Evolutionary conservation across 2,888 invertebrate species (phyloP).

Genomic region (Drosophila ezoana): DNA sequence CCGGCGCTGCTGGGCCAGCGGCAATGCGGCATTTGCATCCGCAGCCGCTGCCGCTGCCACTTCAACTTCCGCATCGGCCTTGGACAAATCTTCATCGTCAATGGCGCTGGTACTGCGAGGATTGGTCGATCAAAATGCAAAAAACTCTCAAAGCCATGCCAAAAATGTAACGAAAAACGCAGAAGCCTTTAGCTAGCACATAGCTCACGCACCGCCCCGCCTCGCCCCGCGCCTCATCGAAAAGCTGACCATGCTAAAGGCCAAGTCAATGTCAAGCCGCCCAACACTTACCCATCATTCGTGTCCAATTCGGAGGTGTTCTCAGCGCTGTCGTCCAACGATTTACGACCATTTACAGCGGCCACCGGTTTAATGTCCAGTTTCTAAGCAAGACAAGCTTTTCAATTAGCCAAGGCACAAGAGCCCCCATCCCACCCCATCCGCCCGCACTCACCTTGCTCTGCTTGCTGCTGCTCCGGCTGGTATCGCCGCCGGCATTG

Average conservation of each 20-base stretch:
- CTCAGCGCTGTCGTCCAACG: conserved; percentile 80
- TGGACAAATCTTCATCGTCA: conserved; percentile 74
- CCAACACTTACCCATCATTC: conserved; percentile 79
- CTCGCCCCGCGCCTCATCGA: conserved; percentile 2
- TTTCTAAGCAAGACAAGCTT: conserved; percentile 61
- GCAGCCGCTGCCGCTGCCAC: conserved; percentile 20
- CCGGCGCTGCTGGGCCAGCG: conserved; percentile 37
- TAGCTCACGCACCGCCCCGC: background rate
- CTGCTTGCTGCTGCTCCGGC: conserved; percentile 46
- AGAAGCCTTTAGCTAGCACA: conserved; percentile 24
- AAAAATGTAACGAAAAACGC: conserved; percentile 34
- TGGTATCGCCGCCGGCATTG: conserved; percentile 61
- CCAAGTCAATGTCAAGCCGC: conserved; percentile 52
- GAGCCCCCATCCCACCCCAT: too few species aligned
- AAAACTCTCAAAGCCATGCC: conserved; percentile 66
- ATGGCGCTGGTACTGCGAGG: conserved; percentile 68
- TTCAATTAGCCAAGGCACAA: conserved; percentile 38
- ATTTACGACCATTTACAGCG: conserved; percentile 77
- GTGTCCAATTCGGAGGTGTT: conserved; percentile 83
- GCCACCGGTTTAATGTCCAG: conserved; percentile 70
- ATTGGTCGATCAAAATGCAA: conserved; percentile 67
- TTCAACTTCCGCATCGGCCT: conserved; percentile 56
- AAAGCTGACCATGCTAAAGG: conserved; percentile 40
- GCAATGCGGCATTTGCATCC: conserved; percentile 15
- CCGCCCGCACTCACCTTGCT: conserved; percentile 66